A percentile compares a stretch with the other conserved stretches of the same genome.
Evolutionary conservation across 2,888 invertebrate genomes (phyloP).

Genomic region (Heliconius ismenius): DNA sequence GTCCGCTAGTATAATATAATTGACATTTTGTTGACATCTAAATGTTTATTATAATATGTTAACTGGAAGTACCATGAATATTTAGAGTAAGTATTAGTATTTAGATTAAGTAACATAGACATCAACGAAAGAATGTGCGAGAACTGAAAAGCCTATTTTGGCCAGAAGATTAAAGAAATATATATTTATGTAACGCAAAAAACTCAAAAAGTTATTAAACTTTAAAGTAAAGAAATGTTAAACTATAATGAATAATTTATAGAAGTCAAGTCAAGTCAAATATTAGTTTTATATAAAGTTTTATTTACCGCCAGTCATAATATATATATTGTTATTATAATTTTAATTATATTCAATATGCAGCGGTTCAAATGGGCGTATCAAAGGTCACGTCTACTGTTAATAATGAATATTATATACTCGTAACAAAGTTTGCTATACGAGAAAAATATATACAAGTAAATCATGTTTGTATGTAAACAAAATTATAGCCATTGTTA

Average conservation of each 20-base stretch:
- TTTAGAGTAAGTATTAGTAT: too few relatives aligned
- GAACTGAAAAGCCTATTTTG: too few relatives aligned
- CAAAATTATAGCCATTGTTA: background rate
- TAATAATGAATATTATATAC: constrained; percentile 1
- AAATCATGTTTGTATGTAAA: constrained; percentile 1
- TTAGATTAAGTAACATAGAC: too few relatives aligned
- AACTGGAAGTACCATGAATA: too few relatives aligned
- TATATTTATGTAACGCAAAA: background rate
- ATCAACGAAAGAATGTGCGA: too few relatives aligned
- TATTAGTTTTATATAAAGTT: background rate
- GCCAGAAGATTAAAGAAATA: background rate
- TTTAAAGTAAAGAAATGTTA: background rate
- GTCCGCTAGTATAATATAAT: too few relatives aligned
- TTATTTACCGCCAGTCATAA: background rate
- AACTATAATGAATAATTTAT: background rate
- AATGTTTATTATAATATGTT: too few relatives aligned
- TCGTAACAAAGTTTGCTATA: background rate
- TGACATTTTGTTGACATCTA: too few relatives aligned
- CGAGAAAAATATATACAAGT: background rate
- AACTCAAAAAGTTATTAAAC: background rate
- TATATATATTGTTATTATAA: constrained; percentile 4
- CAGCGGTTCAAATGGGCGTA: constrained; percentile 12
- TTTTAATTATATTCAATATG: constrained; percentile 18
- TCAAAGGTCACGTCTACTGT: constrained; percentile 23
- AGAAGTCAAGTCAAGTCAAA: background rate